Percentiles rank a stretch among this genome's conserved stretches.
phyloP scores from a whole-genome alignment of 1,140 invertebrate species.

The Zaprionus kolodkinae region DNA sequence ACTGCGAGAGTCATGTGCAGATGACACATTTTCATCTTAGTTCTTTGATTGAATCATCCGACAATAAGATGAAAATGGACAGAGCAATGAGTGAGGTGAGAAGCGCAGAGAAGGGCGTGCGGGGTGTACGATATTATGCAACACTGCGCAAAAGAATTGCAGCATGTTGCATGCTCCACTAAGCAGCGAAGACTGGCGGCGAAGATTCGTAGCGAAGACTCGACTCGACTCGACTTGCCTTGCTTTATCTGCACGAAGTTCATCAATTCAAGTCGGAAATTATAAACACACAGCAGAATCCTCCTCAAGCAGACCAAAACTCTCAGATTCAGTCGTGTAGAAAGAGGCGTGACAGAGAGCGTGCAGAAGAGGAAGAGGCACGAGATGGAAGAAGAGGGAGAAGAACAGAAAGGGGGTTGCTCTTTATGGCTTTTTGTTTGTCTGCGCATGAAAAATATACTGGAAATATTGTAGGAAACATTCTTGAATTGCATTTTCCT shows the following conservation, averaged over 20 bases:
- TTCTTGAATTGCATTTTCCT: conserved; percentile 43
- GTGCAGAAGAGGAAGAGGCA: not conserved
- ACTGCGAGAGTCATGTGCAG: conserved; percentile 44
- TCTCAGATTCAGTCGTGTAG: conserved; percentile 66
- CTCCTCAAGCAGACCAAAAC: conserved; percentile 40
- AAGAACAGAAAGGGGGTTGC: conserved; percentile 3
- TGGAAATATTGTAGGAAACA: conserved; percentile 22
- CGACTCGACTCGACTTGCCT: not conserved
- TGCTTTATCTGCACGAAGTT: conserved; percentile 73
- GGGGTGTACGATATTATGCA: not conserved
- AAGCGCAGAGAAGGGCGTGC: not conserved
- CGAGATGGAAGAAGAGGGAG: not conserved
- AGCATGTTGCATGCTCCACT: conserved; percentile 63
- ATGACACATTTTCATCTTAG: conserved; percentile 66
- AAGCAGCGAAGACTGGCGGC: conserved; percentile 38
- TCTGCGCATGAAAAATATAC: conserved; percentile 28
- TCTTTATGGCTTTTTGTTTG: conserved; percentile 62
- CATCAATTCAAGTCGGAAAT: conserved; percentile 75
- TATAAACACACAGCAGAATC: conserved; percentile 59
- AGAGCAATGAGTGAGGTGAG: not conserved
- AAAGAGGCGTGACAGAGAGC: conserved; percentile 58
- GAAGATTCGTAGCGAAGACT: not conserved
- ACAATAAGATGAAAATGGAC: not conserved
- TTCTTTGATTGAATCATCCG: conserved; percentile 68
- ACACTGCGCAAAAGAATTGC: conserved; percentile 4